phyloP scores from a whole-genome alignment of 2,888 invertebrate genomes.

The Machimus rusticus region DNA sequence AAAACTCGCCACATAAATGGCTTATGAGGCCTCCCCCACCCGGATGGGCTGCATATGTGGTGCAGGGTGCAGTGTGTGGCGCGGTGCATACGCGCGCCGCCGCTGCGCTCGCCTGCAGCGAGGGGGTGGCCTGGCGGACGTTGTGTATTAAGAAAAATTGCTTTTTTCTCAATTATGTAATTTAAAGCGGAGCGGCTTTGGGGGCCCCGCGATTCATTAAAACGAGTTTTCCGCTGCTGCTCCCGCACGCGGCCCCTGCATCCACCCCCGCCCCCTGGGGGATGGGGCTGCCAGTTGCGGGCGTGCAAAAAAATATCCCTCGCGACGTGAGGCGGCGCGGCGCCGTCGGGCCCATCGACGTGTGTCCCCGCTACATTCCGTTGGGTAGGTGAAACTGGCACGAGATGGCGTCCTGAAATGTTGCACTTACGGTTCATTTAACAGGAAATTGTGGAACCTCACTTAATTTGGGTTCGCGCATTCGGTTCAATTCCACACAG shows the following conservation, averaged over 20 bases:
- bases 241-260: neutral
- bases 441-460: neutral
- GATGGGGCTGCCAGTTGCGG: neutral
- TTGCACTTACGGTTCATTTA: slow-evolving; percentile 29
- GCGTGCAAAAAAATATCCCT: neutral
- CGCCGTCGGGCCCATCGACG: neutral
- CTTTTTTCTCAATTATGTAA: slow-evolving; percentile 49
- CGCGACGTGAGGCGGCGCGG: neutral
- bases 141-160: slow-evolving; percentile 47
- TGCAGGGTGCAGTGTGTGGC: neutral
- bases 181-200: slow-evolving; percentile 41
- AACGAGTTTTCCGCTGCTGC: slow-evolving; percentile 8
- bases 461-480: slow-evolving; percentile 25
- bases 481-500: neutral
- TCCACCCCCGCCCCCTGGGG: neutral
- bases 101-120: neutral
- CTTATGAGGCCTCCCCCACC: slow-evolving; percentile 39
- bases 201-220: slow-evolving; percentile 35
- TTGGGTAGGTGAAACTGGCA: neutral
- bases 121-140: slow-evolving; percentile 34
- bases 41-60: neutral
- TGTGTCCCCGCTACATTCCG: slow-evolving; percentile 15
- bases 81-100: neutral
- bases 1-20: slow-evolving; percentile 42
- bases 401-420: slow-evolving; percentile 39